Conservation (phyloP, 2,797 vertebrate genomes). For the Urocyon cinereoargenteus region DNA sequence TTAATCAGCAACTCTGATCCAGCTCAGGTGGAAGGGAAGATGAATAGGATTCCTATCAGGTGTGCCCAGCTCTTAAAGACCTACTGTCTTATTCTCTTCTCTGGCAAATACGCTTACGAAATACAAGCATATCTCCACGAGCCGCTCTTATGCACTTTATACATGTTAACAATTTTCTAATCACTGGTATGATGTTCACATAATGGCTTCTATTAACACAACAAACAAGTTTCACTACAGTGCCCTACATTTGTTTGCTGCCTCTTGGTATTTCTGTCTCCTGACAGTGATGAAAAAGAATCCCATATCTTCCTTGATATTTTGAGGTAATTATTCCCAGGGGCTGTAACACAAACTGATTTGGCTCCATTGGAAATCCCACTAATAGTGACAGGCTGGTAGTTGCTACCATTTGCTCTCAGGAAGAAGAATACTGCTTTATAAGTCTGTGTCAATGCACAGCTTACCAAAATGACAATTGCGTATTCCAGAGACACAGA, state of each 20-base stretch:
- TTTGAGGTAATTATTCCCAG: slow-evolving; percentile 16
- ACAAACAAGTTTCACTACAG: slow-evolving; percentile 37
- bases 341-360: background rate
- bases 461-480: background rate
- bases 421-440: background rate
- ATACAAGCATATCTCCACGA: background rate
- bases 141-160: background rate
- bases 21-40: background rate
- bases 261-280: slow-evolving; percentile 30
- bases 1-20: background rate
- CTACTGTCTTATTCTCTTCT: background rate
- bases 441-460: background rate
- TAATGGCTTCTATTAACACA: slow-evolving; percentile 25
- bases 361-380: background rate
- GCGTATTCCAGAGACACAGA: background rate
- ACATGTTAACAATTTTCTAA: slow-evolving; percentile 45
- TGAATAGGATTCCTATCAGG: background rate
- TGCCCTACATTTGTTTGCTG: background rate
- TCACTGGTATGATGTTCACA: slow-evolving; percentile 15
- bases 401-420: slow-evolving; percentile 38
- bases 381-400: background rate
- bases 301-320: background rate
- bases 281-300: slow-evolving; percentile 15
- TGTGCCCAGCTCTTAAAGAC: background rate
- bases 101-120: background rate